Base-by-base conservation (phyloP, 53 echinoderm and acorn worm genomes). In the Luidia sarsii region DNA sequence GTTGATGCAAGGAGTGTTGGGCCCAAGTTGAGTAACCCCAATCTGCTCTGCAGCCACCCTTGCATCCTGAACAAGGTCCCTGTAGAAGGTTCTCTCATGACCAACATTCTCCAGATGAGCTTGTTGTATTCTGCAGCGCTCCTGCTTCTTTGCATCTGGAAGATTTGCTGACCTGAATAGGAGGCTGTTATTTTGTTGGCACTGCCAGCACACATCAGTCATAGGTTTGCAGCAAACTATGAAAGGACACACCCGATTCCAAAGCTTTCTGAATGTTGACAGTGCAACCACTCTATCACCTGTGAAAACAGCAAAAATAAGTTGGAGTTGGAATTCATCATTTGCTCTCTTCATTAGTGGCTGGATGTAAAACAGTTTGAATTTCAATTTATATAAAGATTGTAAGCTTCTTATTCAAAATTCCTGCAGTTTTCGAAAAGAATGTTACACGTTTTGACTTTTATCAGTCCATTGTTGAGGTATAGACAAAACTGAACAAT, bases 131-230 rank as follows among this genome's bases (percentile, higher is more conserved):
- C 28, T 53, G 75, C 39, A 75, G 30, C 65, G 32, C 0, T 30
- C 38, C 23, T 49, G 25, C 48, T 85, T 77, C 28, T 63, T 45
- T 2, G 45, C 67, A 33, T 85, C 85, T 1, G 54, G 53, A 14
- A 64, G 63, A 22, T 85, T 84, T 20, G 83, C 83, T 10, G 41
- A 30, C 53, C 32, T 33, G 28, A 63, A 84, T 3, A 85, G 66
- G n/a, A 65, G 29, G 39, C 64, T 33, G 51, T 82, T 80, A 45
- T 61, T 64, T 20, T 32, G 27, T 52, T 84, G 85, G 37, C 85
- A 84, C 36, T 65, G n/a, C 85, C 85, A 77, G 67, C 85, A 85
- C 4, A 85, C 52, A 49, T 82, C 68, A 15, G 67, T 82, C 82
- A 67, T 81, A 0, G 82, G 54, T 33, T 51, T 65, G 33, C 23